Base-by-base conservation (phyloP, 2,797 vertebrate species). In the Catamblyrhynchus diadema region DNA sequence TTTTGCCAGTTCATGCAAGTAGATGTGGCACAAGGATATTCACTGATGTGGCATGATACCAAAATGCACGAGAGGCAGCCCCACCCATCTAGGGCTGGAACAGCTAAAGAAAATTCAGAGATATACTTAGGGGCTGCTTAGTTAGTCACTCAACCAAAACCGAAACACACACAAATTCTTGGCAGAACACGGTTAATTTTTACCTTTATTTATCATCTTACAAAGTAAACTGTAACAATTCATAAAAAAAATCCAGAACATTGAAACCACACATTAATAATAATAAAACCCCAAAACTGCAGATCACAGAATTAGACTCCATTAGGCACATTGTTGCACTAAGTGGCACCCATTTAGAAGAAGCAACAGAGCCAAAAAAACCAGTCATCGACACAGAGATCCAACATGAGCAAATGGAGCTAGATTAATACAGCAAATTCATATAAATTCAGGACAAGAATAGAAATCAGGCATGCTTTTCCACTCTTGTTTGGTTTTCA, bases 181-280 rank as follows among this genome's bases (percentile, higher is more conserved):
- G 95, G 74, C 93, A 92, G 56, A 88, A 39, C 0, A 2, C 1
- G 5, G 54, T 72, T 75, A 62, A 92, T 85, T 77, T 89, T 81
- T 86, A 83, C 89, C 72, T 89, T 94, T 88, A 90, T 93, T 96
- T 93, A 95, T 66, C 39, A 42, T 82, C 87, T 95, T 90, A 90
- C 69, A 92, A 79, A 93, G 69, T n/a, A 96, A 88, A 90, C 79
- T 69, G 47, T 45, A 93, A 81, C 66, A 90, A 69, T 81, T 87
- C 37, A 64, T 81, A 81, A 93, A 91, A 92, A 92, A 91, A 56
- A 88, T 60, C 19, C 45, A 75, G 51, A 92, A 90, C 84, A 92
- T 6, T 7, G 1, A 94, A 96, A 81, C 91, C 95, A 82, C 80
- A 93, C 41, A 95, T 80, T 86, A 94, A 66, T 89, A 93, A 78